A percentile compares a stretch with the other conserved stretches of the same genome.
Conservation (phyloP, 2,113 vertebrate genomes). For the Australoheros scitulus region DNA sequence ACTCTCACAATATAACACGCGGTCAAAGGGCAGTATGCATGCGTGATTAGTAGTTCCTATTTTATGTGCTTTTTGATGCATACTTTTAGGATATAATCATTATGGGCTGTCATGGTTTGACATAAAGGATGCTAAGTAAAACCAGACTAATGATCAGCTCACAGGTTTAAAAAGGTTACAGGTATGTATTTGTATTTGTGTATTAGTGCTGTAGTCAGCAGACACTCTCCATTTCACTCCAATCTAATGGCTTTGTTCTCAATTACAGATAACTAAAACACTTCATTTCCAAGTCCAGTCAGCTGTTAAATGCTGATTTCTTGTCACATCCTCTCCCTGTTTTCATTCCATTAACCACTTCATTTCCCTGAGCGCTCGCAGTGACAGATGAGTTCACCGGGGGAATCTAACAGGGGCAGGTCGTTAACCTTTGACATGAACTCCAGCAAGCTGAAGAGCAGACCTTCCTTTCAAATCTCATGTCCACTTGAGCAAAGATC, state of each 20-base stretch:
- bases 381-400: slow-evolving; percentile 58
- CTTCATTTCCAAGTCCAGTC: slow-evolving; percentile 50
- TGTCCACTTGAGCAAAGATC: not conserved
- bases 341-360: slow-evolving; percentile 65
- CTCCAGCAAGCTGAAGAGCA: slow-evolving; percentile 10
- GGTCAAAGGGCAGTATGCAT: slow-evolving; percentile 76
- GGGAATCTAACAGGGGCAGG: slow-evolving; percentile 33
- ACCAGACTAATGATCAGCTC: not conserved
- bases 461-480: slow-evolving; percentile 29
- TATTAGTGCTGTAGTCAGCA: not conserved
- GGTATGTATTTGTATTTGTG: not conserved
- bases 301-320: slow-evolving; percentile 55
- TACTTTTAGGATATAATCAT: not conserved
- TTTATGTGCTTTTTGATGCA: not conserved
- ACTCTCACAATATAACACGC: slow-evolving; percentile 57
- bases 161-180: not conserved
- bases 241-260: slow-evolving; percentile 7
- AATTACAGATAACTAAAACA: not conserved
- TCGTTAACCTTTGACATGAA: slow-evolving; percentile 72
- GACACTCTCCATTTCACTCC: not conserved
- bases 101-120: not conserved
- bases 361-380: slow-evolving; percentile 57
- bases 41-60: not conserved
- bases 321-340: slow-evolving; percentile 51
- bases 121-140: not conserved